Evolutionary conservation across 1,140 invertebrate species (phyloP), one percentile per base, ranked within the genome.

Genomic region (Pseudomyrmex concolor): DNA sequence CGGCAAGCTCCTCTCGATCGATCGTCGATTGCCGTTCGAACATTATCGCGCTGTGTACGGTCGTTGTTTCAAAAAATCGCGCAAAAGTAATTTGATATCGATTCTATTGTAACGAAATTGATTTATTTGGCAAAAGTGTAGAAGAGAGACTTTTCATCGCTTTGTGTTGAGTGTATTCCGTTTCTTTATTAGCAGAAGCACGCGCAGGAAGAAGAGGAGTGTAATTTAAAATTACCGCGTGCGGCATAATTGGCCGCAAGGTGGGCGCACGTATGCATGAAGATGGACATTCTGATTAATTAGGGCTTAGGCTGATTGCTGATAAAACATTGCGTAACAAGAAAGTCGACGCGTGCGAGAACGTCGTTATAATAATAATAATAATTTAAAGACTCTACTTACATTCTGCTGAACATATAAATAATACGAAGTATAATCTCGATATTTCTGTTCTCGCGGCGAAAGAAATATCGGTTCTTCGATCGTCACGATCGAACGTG

Each of bases 231-330:
- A 84, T 85, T 90, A 86, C 81, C 84, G 85, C 88, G 70, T 85
- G 70, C 88, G 86, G 76, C 83, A 87, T 91, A 91, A 90, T 90
- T 89, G 70, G 55, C 48, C 70, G 91, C 91, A 93, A 93, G 92
- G 92, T 93, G 92, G 90, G 82, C 77, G 81, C 90, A 93, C 84
- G 89, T 91, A 91, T 59, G 91, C 93, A 91, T 92, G 90, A 93
- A 93, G 92, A 91, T 89, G 89, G 70, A 63, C 86, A 82, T 88
- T 84, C 90, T 84, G 92, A 92, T 93, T 93, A 93, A 93, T 93
- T 92, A 89, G 84, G 63, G 15, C 57, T 62, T 64, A 74, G 43
- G 74, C 62, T 85, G 92, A 92, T 91, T 89, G 86, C 67, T 57
- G 19, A 62, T 51, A 50, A 3, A 10, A 45, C 9, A 7, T 0